Conservation (phyloP, 2,113 vertebrate species). For the Hoplias malabaricus region DNA sequence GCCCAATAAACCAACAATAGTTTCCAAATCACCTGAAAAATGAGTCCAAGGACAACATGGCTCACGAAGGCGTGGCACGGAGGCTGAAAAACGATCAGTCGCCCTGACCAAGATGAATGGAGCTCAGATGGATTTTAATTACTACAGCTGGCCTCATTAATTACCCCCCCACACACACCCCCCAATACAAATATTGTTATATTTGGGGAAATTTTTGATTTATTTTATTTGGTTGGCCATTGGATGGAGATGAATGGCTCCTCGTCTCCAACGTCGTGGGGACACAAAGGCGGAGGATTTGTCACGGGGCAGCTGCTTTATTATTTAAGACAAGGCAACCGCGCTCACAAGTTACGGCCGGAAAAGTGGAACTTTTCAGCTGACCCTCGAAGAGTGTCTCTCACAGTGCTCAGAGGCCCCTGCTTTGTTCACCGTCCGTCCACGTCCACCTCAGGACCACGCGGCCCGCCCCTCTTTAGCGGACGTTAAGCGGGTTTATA, state of each 20-base stretch:
- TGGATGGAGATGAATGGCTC: conserved; percentile 97
- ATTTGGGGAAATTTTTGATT: conserved; percentile 98
- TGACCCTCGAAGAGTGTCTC: conserved; percentile 29
- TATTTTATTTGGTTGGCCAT: conserved; percentile 96
- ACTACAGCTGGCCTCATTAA: conserved; percentile 98
- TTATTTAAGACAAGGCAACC: conserved; percentile 77
- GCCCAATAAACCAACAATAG: conserved; percentile 73
- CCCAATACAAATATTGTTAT: conserved; percentile 99
- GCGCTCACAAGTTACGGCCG: conserved; percentile 44
- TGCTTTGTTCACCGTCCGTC: neutral
- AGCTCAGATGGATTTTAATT: conserved; percentile 99
- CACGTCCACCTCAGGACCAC: neutral
- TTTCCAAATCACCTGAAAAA: conserved; percentile 79
- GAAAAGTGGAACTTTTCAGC: conserved; percentile 35
- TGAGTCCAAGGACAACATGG: conserved; percentile 78
- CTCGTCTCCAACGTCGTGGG: conserved; percentile 82
- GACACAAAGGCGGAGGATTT: conserved; percentile 67
- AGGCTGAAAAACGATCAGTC: conserved; percentile 78
- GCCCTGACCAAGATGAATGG: conserved; percentile 96
- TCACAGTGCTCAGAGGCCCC: neutral
- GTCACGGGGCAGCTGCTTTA: conserved; percentile 74
- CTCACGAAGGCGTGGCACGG: conserved; percentile 77
- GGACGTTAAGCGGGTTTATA: neutral
- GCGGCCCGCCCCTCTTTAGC: neutral
- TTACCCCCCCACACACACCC: conserved; percentile 88